phyloP scores from a whole-genome alignment of 2,888 invertebrate genomes.

The Hyles lineata region DNA sequence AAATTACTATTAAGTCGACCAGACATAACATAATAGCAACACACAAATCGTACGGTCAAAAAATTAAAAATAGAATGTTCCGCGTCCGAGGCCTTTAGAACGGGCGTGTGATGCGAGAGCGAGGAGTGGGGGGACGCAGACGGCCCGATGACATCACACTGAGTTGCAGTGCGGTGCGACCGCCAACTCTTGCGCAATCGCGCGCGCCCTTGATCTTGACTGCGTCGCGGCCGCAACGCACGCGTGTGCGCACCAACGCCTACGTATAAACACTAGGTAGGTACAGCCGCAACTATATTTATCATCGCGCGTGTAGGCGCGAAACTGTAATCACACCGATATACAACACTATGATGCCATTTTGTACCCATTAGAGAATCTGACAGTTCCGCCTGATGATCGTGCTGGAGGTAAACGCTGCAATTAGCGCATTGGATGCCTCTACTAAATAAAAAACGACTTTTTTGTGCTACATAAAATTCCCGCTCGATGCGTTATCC shows the following conservation, averaged over 20 bases:
- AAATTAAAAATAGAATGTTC: slow-evolving; percentile 75
- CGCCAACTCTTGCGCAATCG: slow-evolving; percentile 84
- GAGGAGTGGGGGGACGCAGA: slow-evolving; percentile 63
- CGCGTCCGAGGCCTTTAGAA: slow-evolving; percentile 74
- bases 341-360: slow-evolving; percentile 59
- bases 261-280: slow-evolving; percentile 65
- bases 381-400: slow-evolving; percentile 64
- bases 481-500: background rate
- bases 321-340: slow-evolving; percentile 69
- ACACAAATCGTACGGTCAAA: slow-evolving; percentile 42
- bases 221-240: slow-evolving; percentile 80
- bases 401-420: slow-evolving; percentile 52
- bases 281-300: slow-evolving; percentile 74
- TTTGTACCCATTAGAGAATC: slow-evolving; percentile 66
- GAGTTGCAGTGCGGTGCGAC: slow-evolving; percentile 78
- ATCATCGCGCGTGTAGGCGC: slow-evolving; percentile 76
- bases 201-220: slow-evolving; percentile 84
- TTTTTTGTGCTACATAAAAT: background rate
- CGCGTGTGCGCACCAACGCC: slow-evolving; percentile 74
- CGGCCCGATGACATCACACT: slow-evolving; percentile 80
- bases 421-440: slow-evolving; percentile 54
- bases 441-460: slow-evolving; percentile 41
- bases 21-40: slow-evolving; percentile 36
- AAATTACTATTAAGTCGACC: slow-evolving; percentile 28
- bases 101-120: slow-evolving; percentile 55